phyloP scores from a whole-genome alignment of 2,888 invertebrate genomes.

The Isotomurus palustris region DNA sequence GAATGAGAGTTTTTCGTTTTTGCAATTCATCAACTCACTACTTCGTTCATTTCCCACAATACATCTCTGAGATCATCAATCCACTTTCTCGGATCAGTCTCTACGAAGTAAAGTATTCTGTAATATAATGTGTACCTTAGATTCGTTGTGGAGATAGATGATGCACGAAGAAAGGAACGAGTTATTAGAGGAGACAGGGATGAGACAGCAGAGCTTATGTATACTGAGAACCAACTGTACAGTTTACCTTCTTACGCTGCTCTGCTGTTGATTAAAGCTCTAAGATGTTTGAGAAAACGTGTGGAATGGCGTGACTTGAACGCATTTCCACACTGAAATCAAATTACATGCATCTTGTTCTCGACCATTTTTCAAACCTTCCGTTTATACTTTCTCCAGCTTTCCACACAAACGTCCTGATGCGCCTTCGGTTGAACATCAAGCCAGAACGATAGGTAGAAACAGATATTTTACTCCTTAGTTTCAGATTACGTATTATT shows the following conservation, averaged over 20 bases:
- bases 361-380: constrained; percentile 32
- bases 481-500: too few relatives aligned
- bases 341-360: constrained; percentile 44
- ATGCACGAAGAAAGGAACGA: background rate
- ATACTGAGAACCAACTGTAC: background rate
- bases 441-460: too few relatives aligned
- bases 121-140: too few relatives aligned
- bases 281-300: constrained; percentile 5
- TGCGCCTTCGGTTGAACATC: too few relatives aligned
- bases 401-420: too few relatives aligned
- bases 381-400: constrained; percentile 7
- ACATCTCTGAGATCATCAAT: constrained; percentile 47
- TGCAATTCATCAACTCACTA: constrained; percentile 47
- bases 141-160: background rate
- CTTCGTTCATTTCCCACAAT: constrained; percentile 46
- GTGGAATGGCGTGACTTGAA: constrained; percentile 46
- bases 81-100: constrained; percentile 35
- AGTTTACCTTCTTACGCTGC: background rate
- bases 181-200: background rate
- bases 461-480: too few relatives aligned
- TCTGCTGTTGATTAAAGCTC: background rate
- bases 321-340: constrained; percentile 45
- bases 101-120: background rate
- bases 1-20: constrained; percentile 47
- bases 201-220: too few relatives aligned